Percentiles rank a stretch among this genome's conserved stretches.
phyloP scores from a whole-genome alignment of 2,888 invertebrate genomes.

The Seladonia tumulorum region DNA sequence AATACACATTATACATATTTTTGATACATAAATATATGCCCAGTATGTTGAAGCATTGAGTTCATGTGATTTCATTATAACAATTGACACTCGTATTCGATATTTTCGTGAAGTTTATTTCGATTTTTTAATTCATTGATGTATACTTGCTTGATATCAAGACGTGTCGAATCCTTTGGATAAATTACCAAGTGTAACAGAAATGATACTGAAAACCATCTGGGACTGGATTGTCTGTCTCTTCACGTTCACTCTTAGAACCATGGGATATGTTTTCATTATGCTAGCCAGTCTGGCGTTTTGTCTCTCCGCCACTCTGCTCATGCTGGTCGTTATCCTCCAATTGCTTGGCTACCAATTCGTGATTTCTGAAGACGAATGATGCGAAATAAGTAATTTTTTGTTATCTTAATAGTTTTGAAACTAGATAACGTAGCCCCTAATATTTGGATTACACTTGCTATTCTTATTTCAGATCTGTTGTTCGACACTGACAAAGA shows the following conservation, averaged over 20 bases:
- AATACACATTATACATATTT: constrained; percentile 17
- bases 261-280: constrained; percentile 57
- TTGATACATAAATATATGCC: neutral
- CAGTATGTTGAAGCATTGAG: constrained; percentile 4
- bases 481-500: constrained; percentile 1
- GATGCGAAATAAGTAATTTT: constrained; percentile 23
- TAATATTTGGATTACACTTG: neutral
- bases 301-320: constrained; percentile 47
- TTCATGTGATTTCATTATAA: constrained; percentile 4
- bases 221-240: constrained; percentile 62
- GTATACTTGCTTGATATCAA: neutral
- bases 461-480: constrained; percentile 1
- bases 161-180: neutral
- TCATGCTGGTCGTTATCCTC: constrained; percentile 62
- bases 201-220: constrained; percentile 59
- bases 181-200: constrained; percentile 43
- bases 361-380: constrained; percentile 21
- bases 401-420: neutral
- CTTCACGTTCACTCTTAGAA: constrained; percentile 52
- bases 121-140: neutral
- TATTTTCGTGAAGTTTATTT: constrained; percentile 5
- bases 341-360: constrained; percentile 46
- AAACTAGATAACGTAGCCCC: neutral
- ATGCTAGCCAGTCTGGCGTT: constrained; percentile 60
- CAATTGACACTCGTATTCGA: constrained; percentile 38